Conservation (phyloP, 2,797 vertebrate genomes). For the Centropyge bicolor region DNA sequence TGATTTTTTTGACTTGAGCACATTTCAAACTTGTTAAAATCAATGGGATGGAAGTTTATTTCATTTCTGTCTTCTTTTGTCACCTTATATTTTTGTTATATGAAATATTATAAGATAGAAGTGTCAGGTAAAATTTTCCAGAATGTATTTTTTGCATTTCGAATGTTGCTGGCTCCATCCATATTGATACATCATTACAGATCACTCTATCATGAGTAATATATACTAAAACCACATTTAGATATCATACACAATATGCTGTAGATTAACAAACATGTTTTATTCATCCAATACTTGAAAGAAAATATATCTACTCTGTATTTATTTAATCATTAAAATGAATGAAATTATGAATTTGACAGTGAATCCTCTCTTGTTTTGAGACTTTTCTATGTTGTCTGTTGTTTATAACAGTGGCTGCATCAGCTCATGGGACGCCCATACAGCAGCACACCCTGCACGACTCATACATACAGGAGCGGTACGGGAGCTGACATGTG, state of each 20-base stretch:
- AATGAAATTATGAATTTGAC: conserved; percentile 50
- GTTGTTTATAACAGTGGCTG: neutral
- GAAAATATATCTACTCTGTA: conserved; percentile 60
- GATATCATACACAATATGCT: conserved; percentile 44
- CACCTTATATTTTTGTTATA: conserved; percentile 28
- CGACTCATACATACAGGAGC: neutral
- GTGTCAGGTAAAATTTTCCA: conserved; percentile 41
- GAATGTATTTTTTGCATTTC: conserved; percentile 57
- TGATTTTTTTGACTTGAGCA: conserved; percentile 34
- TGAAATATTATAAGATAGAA: conserved; percentile 1
- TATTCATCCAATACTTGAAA: conserved; percentile 65
- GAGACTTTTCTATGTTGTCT: neutral
- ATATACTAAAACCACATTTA: conserved; percentile 47
- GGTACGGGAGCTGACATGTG: neutral
- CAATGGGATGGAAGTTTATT: neutral
- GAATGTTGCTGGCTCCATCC: conserved; percentile 32
- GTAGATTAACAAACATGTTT: conserved; percentile 56
- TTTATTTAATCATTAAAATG: conserved; percentile 57
- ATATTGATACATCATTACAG: conserved; percentile 26
- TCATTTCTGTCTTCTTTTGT: conserved; percentile 1
- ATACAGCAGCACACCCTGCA: neutral
- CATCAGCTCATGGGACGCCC: too few species aligned
- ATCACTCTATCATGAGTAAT: conserved; percentile 20
- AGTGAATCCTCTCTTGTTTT: conserved; percentile 40
- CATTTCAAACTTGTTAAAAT: conserved; percentile 2